Base-by-base conservation (phyloP, 2,113 vertebrate genomes). In the Megalops atlanticus region DNA sequence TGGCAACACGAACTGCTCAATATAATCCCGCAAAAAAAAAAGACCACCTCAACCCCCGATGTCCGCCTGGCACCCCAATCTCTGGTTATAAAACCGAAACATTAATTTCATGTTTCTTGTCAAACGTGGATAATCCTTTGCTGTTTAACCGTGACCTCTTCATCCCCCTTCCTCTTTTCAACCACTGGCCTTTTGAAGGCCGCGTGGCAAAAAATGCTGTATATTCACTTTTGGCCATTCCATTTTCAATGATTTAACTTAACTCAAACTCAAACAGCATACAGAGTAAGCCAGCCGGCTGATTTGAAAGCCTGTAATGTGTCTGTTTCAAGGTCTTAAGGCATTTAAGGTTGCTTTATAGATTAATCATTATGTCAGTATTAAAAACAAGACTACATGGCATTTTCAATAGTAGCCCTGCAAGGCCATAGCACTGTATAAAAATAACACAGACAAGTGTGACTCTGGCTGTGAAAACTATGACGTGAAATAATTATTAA, bases 81-180 rank as follows among this genome's bases (percentile, higher is more conserved):
- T 77, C 77, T 80, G 81, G 15, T 77, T 71, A 80, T 54, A 70
- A 80, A 80, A 74, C 64, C 74, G 78, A 68, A 68, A 85, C 69
- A 64, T 85, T 80, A 72, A 77, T 80, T 82, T 85, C 69, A 77
- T 80, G 81, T 82, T 80, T 80, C 45, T 35, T 77, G 77, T 80
- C 64, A 70, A 80, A 79, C 77, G 76, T 47, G 78, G 70, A 80
- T 68, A 78, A 77, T 68, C 47, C 77, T 80, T 77, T 58, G 58
- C 24, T 11, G 24, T 64, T 64, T 64, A 70, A 72, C 54, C 47
- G 5, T 79, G 40, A 43, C 64, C 73, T 80, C 68, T 76, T 80
- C 54, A 77, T 12, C 76, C 76, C 24, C 47, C n/a, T n/a, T n/a
- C n/a, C 47, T 77, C 40, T 52, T 2, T 77, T 36, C 8, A n/a